These are phyloP conservation scores for Prolemur simus DNA, from an alignment of 2,113 vertebrate genomes.

Conservation along the genomic window DNA sequence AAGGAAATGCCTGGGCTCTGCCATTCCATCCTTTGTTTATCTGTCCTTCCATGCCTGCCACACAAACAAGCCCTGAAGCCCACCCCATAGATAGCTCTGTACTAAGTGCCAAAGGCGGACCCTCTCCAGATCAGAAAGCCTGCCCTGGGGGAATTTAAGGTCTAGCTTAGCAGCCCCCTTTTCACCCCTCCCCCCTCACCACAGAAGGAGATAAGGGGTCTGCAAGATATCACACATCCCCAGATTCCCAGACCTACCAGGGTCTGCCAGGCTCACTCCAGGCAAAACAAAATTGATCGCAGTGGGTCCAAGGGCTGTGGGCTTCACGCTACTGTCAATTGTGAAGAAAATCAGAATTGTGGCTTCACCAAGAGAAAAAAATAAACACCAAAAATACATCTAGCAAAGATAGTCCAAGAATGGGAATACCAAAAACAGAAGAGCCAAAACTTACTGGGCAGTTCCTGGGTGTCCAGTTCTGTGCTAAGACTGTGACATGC, in stretches of 20 bases:
- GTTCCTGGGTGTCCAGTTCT: neutral
- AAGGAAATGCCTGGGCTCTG: neutral
- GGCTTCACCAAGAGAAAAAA: neutral
- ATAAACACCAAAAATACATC: neutral
- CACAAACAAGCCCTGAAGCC: neutral
- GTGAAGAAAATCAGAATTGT: neutral
- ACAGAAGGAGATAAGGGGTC: neutral
- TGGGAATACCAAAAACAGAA: neutral
- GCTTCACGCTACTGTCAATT: conserved; percentile 22
- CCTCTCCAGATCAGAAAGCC: neutral
- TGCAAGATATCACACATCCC: neutral
- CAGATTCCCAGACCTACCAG: conserved; percentile 41
- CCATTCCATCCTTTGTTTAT: neutral
- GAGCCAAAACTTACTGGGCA: neutral
- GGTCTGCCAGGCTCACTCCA: neutral
- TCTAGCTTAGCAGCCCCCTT: neutral
- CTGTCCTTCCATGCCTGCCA: neutral
- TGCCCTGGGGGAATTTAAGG: neutral
- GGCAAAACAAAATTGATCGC: conserved; percentile 36
- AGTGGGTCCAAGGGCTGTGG: neutral
- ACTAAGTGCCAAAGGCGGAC: neutral
- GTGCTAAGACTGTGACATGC: neutral
- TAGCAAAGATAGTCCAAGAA: conserved; percentile 6
- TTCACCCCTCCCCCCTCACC: neutral
- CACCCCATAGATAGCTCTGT: neutral